Percentiles rank a stretch among this genome's conserved stretches.
phyloP scores from a whole-genome alignment of 2,113 vertebrate species.

The Neomonachus schauinslandi region DNA sequence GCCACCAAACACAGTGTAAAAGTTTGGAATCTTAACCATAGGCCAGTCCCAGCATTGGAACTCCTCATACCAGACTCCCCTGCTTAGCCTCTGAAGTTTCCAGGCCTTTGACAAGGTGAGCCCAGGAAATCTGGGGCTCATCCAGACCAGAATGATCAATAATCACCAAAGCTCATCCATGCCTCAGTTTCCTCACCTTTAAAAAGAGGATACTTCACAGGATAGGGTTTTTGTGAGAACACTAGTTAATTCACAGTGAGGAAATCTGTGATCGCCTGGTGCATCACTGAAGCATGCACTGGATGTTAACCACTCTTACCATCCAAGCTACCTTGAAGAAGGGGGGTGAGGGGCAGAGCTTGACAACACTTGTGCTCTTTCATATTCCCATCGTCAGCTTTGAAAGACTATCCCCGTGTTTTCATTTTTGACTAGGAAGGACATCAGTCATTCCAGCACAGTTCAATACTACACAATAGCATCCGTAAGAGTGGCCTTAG shows the following conservation, averaged over 20 bases:
- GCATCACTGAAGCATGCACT: background rate
- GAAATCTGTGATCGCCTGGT: background rate
- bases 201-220: background rate
- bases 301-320: background rate
- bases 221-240: background rate
- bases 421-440: background rate
- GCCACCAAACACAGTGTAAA: background rate
- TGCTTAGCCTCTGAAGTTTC: background rate
- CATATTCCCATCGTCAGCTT: background rate
- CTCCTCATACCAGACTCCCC: background rate
- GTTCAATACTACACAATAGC: background rate
- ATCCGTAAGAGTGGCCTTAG: background rate
- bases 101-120: background rate
- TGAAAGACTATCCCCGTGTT: background rate
- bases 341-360: background rate
- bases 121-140: background rate
- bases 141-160: background rate
- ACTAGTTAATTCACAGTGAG: background rate
- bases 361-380: slow-evolving; percentile 2
- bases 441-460: background rate
- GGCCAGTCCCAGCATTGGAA: background rate
- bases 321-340: background rate
- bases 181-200: background rate
- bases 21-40: background rate
- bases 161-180: background rate